Percentiles rank a stretch among this genome's conserved stretches.
Evolutionary conservation across 2,888 invertebrate genomes (phyloP).

Genomic region (Tholera decimalis): DNA sequence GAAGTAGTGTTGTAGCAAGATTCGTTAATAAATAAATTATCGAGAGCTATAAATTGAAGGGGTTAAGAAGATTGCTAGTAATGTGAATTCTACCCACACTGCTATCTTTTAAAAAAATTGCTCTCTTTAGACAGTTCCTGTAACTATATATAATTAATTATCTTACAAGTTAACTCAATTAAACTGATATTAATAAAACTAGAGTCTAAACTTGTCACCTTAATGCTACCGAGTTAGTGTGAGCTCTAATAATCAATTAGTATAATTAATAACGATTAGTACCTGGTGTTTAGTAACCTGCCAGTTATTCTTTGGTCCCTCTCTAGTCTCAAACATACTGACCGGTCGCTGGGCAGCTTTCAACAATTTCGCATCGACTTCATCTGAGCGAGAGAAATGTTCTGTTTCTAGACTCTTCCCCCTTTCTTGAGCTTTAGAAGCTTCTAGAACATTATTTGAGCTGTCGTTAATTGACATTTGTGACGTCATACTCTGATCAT

Average conservation of each 20-base stretch:
- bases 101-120: too few relatives aligned
- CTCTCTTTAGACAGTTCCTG: too few relatives aligned
- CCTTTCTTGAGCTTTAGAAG: constrained; percentile 76
- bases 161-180: constrained; percentile 56
- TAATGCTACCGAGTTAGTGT: constrained; percentile 44
- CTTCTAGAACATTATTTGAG: constrained; percentile 72
- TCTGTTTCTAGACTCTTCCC: constrained; percentile 87
- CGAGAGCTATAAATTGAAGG: too few relatives aligned
- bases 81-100: too few relatives aligned
- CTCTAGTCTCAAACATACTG: constrained; percentile 97
- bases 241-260: constrained; percentile 73
- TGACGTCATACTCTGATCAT: constrained; percentile 84
- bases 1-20: neutral
- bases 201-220: constrained; percentile 43
- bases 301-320: constrained; percentile 92
- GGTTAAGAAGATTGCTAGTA: too few relatives aligned
- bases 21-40: neutral
- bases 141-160: constrained; percentile 46
- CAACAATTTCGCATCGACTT: constrained; percentile 86
- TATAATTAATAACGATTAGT: constrained; percentile 83
- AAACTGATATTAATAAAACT: constrained; percentile 50
- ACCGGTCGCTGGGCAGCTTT: constrained; percentile 93
- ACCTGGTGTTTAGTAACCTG: constrained; percentile 92
- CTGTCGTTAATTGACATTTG: constrained; percentile 83
- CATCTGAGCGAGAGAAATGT: constrained; percentile 82